These are phyloP conservation scores for Mallotus villosus DNA, from an alignment of 2,797 vertebrate species.

Conservation along the genomic window DNA sequence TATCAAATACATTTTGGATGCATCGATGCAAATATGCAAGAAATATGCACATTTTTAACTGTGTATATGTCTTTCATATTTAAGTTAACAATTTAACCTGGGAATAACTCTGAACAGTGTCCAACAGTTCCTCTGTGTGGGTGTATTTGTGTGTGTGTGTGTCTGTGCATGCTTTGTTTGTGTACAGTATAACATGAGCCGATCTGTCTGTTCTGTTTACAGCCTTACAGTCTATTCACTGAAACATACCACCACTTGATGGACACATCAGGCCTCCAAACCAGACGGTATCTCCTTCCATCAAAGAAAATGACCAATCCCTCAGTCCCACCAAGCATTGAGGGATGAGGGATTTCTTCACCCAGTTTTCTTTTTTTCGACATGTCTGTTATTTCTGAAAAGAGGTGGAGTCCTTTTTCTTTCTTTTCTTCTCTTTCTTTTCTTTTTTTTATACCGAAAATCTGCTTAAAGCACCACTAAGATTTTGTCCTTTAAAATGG, in stretches of 20 bases:
- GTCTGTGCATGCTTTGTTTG: not conserved
- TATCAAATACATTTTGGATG: not conserved
- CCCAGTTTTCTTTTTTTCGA: slow-evolving; percentile 7
- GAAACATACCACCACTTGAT: slow-evolving; percentile 13
- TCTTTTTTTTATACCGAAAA: slow-evolving; percentile 31
- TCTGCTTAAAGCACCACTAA: slow-evolving; percentile 56
- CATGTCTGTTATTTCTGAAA: slow-evolving; percentile 29
- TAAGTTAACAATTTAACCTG: not conserved
- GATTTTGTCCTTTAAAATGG: slow-evolving; percentile 46
- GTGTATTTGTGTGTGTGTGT: not conserved
- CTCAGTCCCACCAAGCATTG: slow-evolving; percentile 13
- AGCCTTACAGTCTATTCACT: not conserved
- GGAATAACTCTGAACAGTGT: not conserved
- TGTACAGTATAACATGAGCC: not conserved
- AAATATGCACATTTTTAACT: not conserved
- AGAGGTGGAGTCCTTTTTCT: slow-evolving; percentile 25
- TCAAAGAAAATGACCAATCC: slow-evolving; percentile 17
- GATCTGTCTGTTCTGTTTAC: not conserved
- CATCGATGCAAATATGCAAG: too few species aligned
- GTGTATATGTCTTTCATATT: not conserved
- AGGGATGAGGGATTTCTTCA: slow-evolving; percentile 27
- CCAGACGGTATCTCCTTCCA: slow-evolving; percentile 15
- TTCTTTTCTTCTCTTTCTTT: slow-evolving; percentile 22
- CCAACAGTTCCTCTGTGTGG: not conserved
- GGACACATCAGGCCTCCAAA: not conserved